Evolutionary conservation across 2,113 vertebrate genomes (phyloP).

Genomic region (Corythornis vintsioides): DNA sequence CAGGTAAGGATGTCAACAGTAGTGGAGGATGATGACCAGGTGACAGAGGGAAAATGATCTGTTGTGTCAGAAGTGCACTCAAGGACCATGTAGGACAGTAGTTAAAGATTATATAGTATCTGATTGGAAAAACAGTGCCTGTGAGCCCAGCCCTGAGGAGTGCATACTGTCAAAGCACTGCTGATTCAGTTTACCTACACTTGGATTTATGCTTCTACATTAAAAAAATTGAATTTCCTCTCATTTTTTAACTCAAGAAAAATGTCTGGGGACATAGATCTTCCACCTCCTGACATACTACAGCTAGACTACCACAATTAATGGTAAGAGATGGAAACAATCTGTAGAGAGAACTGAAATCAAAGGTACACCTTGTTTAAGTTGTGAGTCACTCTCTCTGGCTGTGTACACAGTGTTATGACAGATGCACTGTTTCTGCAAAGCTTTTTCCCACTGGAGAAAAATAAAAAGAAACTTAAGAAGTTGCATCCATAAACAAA

Average conservation of each 20-base stretch:
- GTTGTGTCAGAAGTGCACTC: not conserved
- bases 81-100: not conserved
- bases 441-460: not conserved
- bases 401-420: slow-evolving; percentile 21
- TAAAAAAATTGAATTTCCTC: not conserved
- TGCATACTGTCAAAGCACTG: not conserved
- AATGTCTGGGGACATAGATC: not conserved
- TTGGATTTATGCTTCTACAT: not conserved
- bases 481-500: not conserved
- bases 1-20: not conserved
- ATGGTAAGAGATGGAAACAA: not conserved
- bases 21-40: not conserved
- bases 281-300: not conserved
- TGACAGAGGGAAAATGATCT: not conserved
- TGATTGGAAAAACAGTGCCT: not conserved
- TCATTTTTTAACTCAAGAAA: not conserved
- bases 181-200: not conserved
- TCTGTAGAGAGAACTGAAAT: slow-evolving; percentile 10
- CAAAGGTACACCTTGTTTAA: slow-evolving; percentile 25
- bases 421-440: slow-evolving; percentile 43
- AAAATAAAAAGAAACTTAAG: slow-evolving; percentile 14
- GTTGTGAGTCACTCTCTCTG: slow-evolving; percentile 39
- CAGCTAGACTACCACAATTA: not conserved
- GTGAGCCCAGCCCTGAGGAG: not conserved
- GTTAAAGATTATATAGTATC: not conserved